Percentiles rank a stretch among this genome's conserved stretches.
These are phyloP conservation scores for Gnathonemus echidnorhynchus DNA, from an alignment of 2,113 vertebrate genomes.

Conservation along the genomic window DNA sequence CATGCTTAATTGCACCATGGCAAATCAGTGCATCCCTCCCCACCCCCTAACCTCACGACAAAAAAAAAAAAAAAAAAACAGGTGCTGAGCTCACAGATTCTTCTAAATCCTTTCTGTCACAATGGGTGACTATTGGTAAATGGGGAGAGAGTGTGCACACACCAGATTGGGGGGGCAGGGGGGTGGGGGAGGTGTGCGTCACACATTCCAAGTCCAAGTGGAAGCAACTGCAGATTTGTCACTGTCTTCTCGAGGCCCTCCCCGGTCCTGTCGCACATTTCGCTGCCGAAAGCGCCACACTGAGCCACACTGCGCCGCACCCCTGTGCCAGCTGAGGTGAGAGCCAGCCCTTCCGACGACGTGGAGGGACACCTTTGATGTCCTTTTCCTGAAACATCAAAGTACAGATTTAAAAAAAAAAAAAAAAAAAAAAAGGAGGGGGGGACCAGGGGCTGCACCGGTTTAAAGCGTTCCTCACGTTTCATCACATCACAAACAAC, in stretches of 20 bases:
- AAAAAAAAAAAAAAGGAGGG: too few species aligned
- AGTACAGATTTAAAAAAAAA: background rate
- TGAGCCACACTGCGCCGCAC: background rate
- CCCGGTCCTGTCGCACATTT: background rate
- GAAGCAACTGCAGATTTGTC: constrained; percentile 2
- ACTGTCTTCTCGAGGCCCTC: background rate
- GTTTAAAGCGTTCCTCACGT: background rate
- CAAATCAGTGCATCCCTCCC: background rate
- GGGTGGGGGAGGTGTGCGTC: background rate
- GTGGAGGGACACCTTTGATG: constrained; percentile 8
- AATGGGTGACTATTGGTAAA: background rate
- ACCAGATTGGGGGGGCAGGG: background rate
- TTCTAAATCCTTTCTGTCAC: constrained; percentile 10
- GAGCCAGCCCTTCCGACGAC: background rate
- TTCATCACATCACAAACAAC: constrained; percentile 1
- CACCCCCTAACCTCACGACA: background rate
- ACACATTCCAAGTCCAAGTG: constrained; percentile 6
- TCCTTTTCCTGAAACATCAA: constrained; percentile 11
- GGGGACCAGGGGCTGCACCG: background rate
- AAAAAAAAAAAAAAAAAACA: background rate
- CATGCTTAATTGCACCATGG: background rate
- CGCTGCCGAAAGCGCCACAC: background rate
- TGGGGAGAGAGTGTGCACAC: background rate
- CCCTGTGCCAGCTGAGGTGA: background rate
- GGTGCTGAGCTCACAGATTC: background rate